Evolutionary conservation across 1,140 invertebrate genomes (phyloP).

Genomic region (Maconellicoccus hirsutus): DNA sequence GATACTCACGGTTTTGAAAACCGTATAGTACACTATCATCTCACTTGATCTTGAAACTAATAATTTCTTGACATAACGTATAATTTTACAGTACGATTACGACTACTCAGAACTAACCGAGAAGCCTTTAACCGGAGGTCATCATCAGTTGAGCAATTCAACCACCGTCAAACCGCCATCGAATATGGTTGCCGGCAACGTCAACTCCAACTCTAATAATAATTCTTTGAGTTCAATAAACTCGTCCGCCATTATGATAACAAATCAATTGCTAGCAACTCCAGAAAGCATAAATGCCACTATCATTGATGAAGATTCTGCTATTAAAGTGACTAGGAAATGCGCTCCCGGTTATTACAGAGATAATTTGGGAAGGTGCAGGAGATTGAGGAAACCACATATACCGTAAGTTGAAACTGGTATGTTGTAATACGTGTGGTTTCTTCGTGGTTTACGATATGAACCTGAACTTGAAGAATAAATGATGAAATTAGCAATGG

Average conservation of each 20-base stretch:
- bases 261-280: background rate
- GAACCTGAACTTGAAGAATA: too few species aligned
- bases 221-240: conserved; percentile 21
- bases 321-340: conserved; percentile 26
- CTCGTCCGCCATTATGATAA: background rate
- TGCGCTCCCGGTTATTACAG: conserved; percentile 32
- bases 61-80: background rate
- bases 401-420: conserved; percentile 26
- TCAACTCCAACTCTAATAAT: conserved; percentile 3
- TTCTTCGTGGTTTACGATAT: background rate
- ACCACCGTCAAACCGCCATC: background rate
- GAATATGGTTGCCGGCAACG: background rate
- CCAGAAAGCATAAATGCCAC: background rate
- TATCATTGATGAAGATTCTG: conserved; percentile 2
- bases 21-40: too few species aligned
- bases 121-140: conserved; percentile 31
- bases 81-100: conserved; percentile 35
- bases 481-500: too few species aligned
- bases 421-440: background rate
- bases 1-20: too few species aligned
- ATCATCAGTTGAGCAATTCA: background rate
- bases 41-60: background rate
- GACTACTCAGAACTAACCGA: conserved; percentile 40
- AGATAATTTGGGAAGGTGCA: conserved; percentile 30
- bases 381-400: conserved; percentile 30